phyloP scores from a whole-genome alignment of 2,797 vertebrate species.

The Argya squamiceps region DNA sequence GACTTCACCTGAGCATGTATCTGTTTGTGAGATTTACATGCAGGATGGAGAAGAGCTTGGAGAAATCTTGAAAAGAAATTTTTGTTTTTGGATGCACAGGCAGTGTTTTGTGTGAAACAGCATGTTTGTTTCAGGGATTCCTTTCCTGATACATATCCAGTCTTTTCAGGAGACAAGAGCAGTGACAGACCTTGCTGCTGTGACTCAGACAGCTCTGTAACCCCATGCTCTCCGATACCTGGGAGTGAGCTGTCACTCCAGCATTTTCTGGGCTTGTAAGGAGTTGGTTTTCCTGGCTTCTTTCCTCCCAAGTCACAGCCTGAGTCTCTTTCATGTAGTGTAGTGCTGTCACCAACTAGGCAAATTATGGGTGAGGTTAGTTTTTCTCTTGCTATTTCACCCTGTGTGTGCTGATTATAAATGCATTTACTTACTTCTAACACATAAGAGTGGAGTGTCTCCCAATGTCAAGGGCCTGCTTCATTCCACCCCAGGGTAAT shows the following conservation, averaged over 20 bases:
- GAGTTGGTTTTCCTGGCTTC: neutral
- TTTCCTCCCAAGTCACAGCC: neutral
- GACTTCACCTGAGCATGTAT: neutral
- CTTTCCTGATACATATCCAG: neutral
- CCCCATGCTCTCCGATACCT: neutral
- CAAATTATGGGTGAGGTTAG: neutral
- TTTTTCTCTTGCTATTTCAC: neutral
- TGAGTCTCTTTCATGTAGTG: neutral
- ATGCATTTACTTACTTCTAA: neutral
- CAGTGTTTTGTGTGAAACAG: neutral
- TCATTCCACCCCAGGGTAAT: neutral
- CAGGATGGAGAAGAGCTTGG: neutral
- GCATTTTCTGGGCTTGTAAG: neutral
- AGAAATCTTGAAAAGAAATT: neutral
- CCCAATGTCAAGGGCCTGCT: neutral
- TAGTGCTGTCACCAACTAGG: neutral
- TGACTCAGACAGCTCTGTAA: neutral
- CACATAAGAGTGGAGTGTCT: rapidly evolving
- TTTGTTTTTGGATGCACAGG: neutral
- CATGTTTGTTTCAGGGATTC: neutral
- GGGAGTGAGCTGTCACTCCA: neutral
- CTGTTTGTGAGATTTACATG: neutral
- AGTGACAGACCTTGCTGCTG: neutral
- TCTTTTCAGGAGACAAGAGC: neutral
- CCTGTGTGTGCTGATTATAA: neutral